Evolutionary conservation across 2,113 vertebrate genomes (phyloP).

Genomic region (Ptilonorhynchus violaceus): DNA sequence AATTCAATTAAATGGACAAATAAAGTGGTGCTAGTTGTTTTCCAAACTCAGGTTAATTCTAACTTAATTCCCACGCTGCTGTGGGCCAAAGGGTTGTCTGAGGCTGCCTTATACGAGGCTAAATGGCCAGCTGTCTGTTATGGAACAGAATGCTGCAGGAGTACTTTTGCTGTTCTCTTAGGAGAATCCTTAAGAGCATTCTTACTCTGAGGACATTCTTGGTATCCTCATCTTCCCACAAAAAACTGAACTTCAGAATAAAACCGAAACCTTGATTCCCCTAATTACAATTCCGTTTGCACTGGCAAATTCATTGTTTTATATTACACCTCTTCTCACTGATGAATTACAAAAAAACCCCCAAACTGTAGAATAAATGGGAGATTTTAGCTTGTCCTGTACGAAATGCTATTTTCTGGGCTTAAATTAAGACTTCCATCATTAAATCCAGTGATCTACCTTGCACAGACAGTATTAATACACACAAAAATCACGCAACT

Average conservation of each 20-base stretch:
- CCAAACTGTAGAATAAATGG: background rate
- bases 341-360: background rate
- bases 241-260: background rate
- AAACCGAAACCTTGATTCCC: background rate
- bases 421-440: background rate
- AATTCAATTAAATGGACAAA: slow-evolving; percentile 76
- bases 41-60: slow-evolving; percentile 71
- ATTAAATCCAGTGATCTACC: background rate
- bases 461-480: background rate
- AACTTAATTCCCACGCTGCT: slow-evolving; percentile 60
- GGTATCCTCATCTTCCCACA: background rate
- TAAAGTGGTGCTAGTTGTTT: slow-evolving; percentile 66
- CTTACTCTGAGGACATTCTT: background rate
- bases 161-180: background rate
- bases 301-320: background rate
- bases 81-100: slow-evolving; percentile 45
- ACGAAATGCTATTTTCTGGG: background rate
- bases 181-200: background rate
- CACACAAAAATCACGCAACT: background rate
- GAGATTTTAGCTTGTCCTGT: background rate
- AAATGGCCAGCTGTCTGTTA: background rate
- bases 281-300: background rate
- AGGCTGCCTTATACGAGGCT: slow-evolving; percentile 11
- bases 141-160: background rate
- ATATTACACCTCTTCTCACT: background rate